Evolutionary conservation across 1,140 invertebrate species (phyloP), one percentile per base, ranked within the genome.

Genomic region (Araneus ventricosus): DNA sequence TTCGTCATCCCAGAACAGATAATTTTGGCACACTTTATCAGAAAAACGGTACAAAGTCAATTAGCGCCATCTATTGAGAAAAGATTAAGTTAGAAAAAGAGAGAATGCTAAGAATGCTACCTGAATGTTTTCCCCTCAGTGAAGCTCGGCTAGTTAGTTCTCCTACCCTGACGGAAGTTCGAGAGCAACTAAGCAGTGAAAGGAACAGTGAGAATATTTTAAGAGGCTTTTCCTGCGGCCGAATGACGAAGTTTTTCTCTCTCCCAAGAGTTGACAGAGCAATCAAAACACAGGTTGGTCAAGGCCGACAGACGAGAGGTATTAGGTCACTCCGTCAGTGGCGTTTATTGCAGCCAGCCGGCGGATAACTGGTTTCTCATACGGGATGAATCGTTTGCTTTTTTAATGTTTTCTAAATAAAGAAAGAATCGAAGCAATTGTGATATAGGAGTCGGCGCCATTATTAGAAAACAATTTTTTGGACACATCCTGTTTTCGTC

Each of bases 261-360:
- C 27, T 34, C 24, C 41, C 59, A 17, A 17, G 41, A 30, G 41
- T 52, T 59, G 84, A 75, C 59, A 86, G 67, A 70, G 82, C 82
- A 88, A 70, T 80, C 45, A 45, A 63, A 86, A 87, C 45, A 93
- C 20, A 41, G 84, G n/a, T 80, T 93, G 91, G 91, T 93, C 91
- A 93, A 93, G 91, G 91, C 39, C 85, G n/a, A 70, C 80, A 24
- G 61, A 85, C 24, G 30, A 90, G 39, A 80, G 91, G 37, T 88
- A 93, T 22, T 93, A 57, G 91, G 91, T 93, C 91, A 93, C 70
- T 52, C 30, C 85, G 30, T 39, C 52, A 75, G 34, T 52, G 59
- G 67, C 37, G 30, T 75, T 84, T 57, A 34, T 84, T 57, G 24
- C 14, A 84, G 41, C 70, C 14, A 84, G 41, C 70, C 27, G 30